Percentiles rank a stretch among this genome's conserved stretches.
Conservation (phyloP, 30 jellyfish, hydroid and myxozoan genomes). For the Aurelia aurita region DNA sequence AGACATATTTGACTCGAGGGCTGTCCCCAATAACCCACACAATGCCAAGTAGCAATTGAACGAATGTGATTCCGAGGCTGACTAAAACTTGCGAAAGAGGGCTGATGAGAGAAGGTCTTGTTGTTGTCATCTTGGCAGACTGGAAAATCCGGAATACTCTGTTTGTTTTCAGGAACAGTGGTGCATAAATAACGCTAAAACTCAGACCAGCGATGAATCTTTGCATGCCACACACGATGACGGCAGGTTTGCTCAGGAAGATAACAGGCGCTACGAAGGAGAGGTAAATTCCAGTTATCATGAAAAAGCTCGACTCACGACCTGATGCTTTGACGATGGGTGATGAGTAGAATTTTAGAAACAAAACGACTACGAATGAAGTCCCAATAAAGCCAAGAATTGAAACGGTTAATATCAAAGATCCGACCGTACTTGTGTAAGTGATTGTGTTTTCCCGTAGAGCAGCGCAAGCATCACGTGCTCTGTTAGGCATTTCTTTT, state of each 20-base stretch:
- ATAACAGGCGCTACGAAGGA: slow-evolving; percentile 57
- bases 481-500: slow-evolving; percentile 9
- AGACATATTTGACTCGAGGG: slow-evolving; percentile 22
- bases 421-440: slow-evolving; percentile 15
- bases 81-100: slow-evolving; percentile 70
- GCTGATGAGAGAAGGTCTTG: slow-evolving; percentile 78
- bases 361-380: slow-evolving; percentile 20
- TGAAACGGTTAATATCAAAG: slow-evolving; percentile 28
- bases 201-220: slow-evolving; percentile 80
- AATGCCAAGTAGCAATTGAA: slow-evolving; percentile 63
- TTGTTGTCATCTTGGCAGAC: slow-evolving; percentile 63
- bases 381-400: slow-evolving; percentile 56
- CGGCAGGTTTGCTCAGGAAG: slow-evolving; percentile 57
- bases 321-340: slow-evolving; percentile 80
- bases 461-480: slow-evolving; percentile 27
- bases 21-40: slow-evolving; percentile 77
- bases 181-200: slow-evolving; percentile 74
- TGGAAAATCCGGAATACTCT: slow-evolving; percentile 79
- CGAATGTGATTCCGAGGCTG: slow-evolving; percentile 59
- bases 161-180: slow-evolving; percentile 71
- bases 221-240: slow-evolving; percentile 58
- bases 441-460: slow-evolving; percentile 21
- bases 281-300: slow-evolving; percentile 72
- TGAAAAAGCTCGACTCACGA: slow-evolving; percentile 73
- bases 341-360: slow-evolving; percentile 31